These are phyloP conservation scores for Drosophila jambulina DNA, from an alignment of 1,140 invertebrate genomes.

Conservation along the genomic window DNA sequence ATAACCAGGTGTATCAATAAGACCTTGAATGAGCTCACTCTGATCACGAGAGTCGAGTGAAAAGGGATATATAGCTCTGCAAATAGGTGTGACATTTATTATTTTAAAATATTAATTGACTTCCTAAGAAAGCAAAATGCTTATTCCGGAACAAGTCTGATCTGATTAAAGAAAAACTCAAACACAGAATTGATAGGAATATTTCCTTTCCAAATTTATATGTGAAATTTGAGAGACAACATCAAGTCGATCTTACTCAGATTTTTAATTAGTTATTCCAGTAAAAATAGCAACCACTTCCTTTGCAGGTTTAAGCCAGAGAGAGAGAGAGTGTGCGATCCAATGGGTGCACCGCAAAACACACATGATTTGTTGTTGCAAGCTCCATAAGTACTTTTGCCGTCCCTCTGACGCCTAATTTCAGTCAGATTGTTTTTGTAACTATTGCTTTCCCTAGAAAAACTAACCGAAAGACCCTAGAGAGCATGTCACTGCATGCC, in stretches of 20 bases:
- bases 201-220: too few species aligned
- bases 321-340: too few species aligned
- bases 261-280: background rate
- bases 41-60: background rate
- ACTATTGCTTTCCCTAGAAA: too few species aligned
- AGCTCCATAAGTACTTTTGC: background rate
- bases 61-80: too few species aligned
- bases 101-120: background rate
- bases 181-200: background rate
- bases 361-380: background rate
- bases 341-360: too few species aligned
- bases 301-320: too few species aligned
- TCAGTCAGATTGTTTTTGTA: too few species aligned
- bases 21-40: background rate
- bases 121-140: background rate
- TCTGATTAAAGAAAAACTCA: background rate
- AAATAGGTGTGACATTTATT: background rate
- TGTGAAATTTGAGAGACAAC: background rate
- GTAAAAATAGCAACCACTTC: too few species aligned
- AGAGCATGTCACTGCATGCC: background rate
- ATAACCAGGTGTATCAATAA: constrained; percentile 9
- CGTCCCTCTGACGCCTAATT: too few species aligned
- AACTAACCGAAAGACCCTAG: too few species aligned
- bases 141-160: background rate
- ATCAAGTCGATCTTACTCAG: background rate